Evolutionary conservation across 1,140 invertebrate genomes (phyloP).

Genomic region (Ectropis grisescens): DNA sequence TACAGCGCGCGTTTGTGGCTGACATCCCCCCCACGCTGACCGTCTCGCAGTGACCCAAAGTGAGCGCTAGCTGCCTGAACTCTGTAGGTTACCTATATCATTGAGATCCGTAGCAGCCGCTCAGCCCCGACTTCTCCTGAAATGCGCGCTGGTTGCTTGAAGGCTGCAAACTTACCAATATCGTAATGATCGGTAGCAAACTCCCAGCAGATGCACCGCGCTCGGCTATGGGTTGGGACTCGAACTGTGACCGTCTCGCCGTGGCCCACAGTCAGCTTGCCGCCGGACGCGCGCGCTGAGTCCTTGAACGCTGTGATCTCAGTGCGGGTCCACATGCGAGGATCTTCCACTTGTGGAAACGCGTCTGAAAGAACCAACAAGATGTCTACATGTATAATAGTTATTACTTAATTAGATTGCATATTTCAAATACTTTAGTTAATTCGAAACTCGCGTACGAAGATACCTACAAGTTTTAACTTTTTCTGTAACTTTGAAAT

Average conservation of each 20-base stretch:
- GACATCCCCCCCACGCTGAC: no score
- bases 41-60: no score
- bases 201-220: constrained; percentile 98
- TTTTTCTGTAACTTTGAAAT: no score
- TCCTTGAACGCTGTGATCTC: constrained; percentile 95
- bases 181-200: constrained; percentile 99
- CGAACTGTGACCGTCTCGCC: constrained; percentile 98
- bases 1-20: no score
- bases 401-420: no score
- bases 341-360: constrained; percentile 74
- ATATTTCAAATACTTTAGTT: no score
- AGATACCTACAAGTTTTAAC: no score
- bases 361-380: constrained; percentile 23
- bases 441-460: no score
- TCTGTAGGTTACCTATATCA: constrained; percentile 79
- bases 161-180: constrained; percentile 71
- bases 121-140: no score
- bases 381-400: no score
- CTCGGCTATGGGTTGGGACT: constrained; percentile 96
- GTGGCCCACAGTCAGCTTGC: constrained; percentile 95
- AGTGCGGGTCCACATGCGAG: constrained; percentile 95
- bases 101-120: constrained; percentile 99
- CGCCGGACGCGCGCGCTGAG: constrained; percentile 90
- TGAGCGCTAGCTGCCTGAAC: no score
- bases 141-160: no score